Evolutionary conservation across 2,888 invertebrate genomes (phyloP), one percentile per base, ranked within the genome.

Genomic region (Amphimallon solstitiale): DNA sequence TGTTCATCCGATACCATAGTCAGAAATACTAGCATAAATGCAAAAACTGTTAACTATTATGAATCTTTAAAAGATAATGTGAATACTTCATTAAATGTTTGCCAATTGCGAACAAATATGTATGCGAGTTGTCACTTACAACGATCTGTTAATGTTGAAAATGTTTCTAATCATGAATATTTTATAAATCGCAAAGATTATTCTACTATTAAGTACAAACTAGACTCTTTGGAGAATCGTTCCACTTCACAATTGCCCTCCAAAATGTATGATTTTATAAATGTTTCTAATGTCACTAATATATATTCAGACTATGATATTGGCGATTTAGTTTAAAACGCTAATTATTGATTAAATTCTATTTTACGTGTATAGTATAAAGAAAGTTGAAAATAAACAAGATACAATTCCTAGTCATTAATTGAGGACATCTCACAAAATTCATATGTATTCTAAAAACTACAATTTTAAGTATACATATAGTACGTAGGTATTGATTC

Each of bases 181-280:
- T 35, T 34, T 14, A 43, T 40, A 15, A 38, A 43, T 0, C 6
- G 14, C 6, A 38, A 40, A 15, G 63, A 63, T 38, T 63, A 40
- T 38, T 17, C 45, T 7, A 10, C 23, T 5, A 37, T 66, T 2
- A 56, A 63, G 21, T 19, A 10, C 7, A 63, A 66, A 34, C 40
- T 66, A 2, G 66, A 66, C 9, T 63, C 63, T 23, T 62, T 66
- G 12, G 66, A 66, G n/a, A 54, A 59, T 14, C 66, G 63, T 9
- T 56, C 35, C n/a, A 35, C 49, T 35, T 35, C 62, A 1, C 66
- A 63, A 35, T 40, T 66, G 7, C 66, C 66, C 7, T 62, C 56
- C 23, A 52, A 56, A 43, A 34, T 66, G 12, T 66, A 63, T 19
- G 66, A 66, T 56, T 66, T 66, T 40, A 66, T 49, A 4, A 56